Evolutionary conservation across 2,888 invertebrate genomes (phyloP).

Genomic region (Athrips mouffetella): DNA sequence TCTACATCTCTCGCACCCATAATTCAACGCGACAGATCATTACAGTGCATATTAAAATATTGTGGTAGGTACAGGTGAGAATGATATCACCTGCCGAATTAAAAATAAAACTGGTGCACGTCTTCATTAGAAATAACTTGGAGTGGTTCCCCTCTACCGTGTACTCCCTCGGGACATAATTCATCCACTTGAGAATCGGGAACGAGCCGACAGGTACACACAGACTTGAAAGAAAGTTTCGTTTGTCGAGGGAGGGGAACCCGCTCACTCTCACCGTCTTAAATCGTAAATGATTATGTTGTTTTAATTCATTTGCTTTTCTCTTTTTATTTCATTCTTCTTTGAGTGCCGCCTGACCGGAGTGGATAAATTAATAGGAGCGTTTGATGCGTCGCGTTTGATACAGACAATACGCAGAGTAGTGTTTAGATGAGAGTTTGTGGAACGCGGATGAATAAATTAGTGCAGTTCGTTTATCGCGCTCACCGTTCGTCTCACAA

Average conservation of each 20-base stretch:
- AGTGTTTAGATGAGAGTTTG: conserved; percentile 33
- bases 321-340: conserved; percentile 60
- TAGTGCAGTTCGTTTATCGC: conserved; percentile 42
- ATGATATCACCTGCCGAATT: conserved; percentile 57
- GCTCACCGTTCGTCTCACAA: too few species aligned
- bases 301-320: conserved; percentile 76
- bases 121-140: conserved; percentile 69
- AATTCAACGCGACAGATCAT: not conserved
- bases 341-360: conserved; percentile 72
- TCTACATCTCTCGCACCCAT: not conserved
- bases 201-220: conserved; percentile 73
- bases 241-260: conserved; percentile 65
- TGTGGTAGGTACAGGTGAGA: conserved; percentile 53
- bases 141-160: conserved; percentile 53
- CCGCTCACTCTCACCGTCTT: conserved; percentile 62
- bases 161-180: conserved; percentile 68
- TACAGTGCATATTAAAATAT: conserved; percentile 4
- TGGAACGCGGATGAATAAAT: conserved; percentile 46
- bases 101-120: conserved; percentile 64
- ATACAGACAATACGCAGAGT: conserved; percentile 35
- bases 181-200: conserved; percentile 75
- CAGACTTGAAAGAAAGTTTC: conserved; percentile 75
- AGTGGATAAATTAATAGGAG: conserved; percentile 55
- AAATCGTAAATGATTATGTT: conserved; percentile 76
- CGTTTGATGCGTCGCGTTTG: conserved; percentile 39